Conservation (phyloP, 2,113 vertebrate species). For the Salvelinus fontinalis region DNA sequence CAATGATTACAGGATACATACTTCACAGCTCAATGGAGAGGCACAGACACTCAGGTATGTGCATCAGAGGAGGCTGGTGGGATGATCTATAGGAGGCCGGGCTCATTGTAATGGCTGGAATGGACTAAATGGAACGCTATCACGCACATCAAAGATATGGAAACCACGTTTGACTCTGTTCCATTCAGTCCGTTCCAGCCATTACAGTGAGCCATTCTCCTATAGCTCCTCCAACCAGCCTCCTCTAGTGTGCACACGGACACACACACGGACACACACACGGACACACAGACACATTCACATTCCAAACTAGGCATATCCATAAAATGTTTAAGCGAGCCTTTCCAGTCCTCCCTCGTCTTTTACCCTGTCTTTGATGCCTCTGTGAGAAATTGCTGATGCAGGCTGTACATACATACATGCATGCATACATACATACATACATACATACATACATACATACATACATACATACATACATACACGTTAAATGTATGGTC, state of each 20-base stretch:
- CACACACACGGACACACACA: no score
- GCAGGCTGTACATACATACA: conserved; percentile 5
- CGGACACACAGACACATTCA: neutral
- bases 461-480: neutral
- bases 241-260: no score
- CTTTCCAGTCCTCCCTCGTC: neutral
- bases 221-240: no score
- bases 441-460: conserved; percentile 3
- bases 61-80: no score
- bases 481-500: neutral
- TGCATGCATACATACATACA: neutral
- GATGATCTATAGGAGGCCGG: neutral
- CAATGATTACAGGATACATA: conserved; percentile 40
- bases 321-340: conserved; percentile 1
- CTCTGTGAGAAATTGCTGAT: conserved; percentile 12
- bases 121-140: no score
- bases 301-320: neutral
- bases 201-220: no score
- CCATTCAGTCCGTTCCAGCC: no score
- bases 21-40: conserved; percentile 56
- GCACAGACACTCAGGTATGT: conserved; percentile 33
- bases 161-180: no score
- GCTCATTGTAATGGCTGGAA: no score
- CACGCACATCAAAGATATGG: no score
- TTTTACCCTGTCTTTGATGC: neutral